Base-by-base conservation (phyloP, 2,888 invertebrate species). In the Atherix ibis region DNA sequence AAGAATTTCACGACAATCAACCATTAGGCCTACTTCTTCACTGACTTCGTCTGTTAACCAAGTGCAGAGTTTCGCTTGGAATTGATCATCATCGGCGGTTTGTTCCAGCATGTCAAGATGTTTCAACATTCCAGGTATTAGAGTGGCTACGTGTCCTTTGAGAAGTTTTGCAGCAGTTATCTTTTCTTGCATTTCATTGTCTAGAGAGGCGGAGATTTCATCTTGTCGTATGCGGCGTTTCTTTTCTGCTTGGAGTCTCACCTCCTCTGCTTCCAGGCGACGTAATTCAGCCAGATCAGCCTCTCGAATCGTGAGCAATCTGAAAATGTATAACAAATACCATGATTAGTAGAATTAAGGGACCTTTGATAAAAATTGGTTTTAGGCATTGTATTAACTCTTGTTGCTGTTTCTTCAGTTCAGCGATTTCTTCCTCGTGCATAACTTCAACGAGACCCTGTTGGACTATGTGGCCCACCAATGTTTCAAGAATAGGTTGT, bases 381-480 rank as follows among this genome's bases (percentile, higher is more conserved):
- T n/a, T n/a, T n/a, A n/a, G 24, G 18, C 5, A 4, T 15, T 8
- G 25, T 12, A 43, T 47, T 41, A 48, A 59, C 60, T 54, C 50
- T 43, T 58, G 53, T 39, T 61, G 60, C 31, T 88, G 84, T 51
- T 78, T 76, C 38, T 79, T 68, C 44, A 92, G 64, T 17, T 80
- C 72, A 4, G 78, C 77, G 44, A 91, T 64, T 62, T 94, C 92
- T 60, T 92, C 91, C 56, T 94, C 92, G 56, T 92, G 88, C 46
- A 89, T 71, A 24, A 88, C 85, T 60, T 94, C 92, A 10, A 82
- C 70, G 46, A 92, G 64, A 30, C 88, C 77, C 64, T 89, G 88
- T 56, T 92, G 87, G 39, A 88, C 68, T 39, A 87, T 84, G 60
- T 85, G 84, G 34, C 88, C 88, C 28, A 92, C 82, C 40, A 94